These are phyloP conservation scores for Cotesia glomerata DNA, from an alignment of 1,140 invertebrate genomes.

Conservation along the genomic window DNA sequence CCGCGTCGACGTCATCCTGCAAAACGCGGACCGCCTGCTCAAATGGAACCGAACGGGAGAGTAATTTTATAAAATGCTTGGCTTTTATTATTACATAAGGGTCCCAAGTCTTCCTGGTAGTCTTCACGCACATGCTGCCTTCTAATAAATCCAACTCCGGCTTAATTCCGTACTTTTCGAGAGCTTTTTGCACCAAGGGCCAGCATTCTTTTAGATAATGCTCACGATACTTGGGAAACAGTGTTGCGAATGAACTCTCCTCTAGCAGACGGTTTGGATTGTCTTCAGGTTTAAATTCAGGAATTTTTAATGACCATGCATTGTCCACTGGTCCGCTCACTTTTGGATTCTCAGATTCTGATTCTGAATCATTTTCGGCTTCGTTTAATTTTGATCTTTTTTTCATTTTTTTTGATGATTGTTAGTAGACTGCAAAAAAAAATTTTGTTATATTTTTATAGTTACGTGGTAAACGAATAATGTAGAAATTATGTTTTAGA, in stretches of 20 bases:
- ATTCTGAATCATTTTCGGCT: constrained; percentile 50
- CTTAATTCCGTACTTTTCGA: constrained; percentile 80
- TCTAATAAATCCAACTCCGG: constrained; percentile 94
- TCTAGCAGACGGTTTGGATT: constrained; percentile 82
- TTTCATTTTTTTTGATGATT: too few species aligned
- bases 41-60: constrained; percentile 95
- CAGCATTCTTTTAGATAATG: constrained; percentile 96
- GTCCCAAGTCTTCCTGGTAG: constrained; percentile 98
- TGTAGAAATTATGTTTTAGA: too few species aligned
- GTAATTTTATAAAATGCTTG: constrained; percentile 92
- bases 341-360: constrained; percentile 45
- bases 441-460: too few species aligned
- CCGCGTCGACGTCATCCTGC: constrained; percentile 90
- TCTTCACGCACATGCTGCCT: constrained; percentile 94
- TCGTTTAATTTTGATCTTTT: constrained; percentile 36
- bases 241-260: constrained; percentile 80
- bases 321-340: constrained; percentile 72
- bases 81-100: constrained; percentile 98
- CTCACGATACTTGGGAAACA: constrained; percentile 94
- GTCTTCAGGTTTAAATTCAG: constrained; percentile 87
- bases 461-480: too few species aligned
- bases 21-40: constrained; percentile 89
- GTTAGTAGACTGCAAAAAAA: too few species aligned
- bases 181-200: constrained; percentile 89
- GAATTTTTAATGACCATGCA: constrained; percentile 90